A percentile compares a stretch with the other conserved stretches of the same genome.
Conservation (phyloP, 2,888 invertebrate genomes). For the Hydriomena furcata region DNA sequence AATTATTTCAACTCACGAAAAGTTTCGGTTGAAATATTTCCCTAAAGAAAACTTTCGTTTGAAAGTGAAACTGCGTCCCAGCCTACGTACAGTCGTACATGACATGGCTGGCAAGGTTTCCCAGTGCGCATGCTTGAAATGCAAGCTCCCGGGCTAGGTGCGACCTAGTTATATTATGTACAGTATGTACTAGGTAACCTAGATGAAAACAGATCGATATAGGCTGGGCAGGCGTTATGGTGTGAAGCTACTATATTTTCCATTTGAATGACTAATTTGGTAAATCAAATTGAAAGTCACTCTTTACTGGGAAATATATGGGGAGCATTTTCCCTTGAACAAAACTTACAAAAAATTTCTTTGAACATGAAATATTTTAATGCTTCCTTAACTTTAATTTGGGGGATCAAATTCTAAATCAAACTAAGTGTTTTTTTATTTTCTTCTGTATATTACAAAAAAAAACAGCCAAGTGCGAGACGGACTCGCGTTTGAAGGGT, state of each 20-base stretch:
- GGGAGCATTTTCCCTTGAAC: too few relatives aligned
- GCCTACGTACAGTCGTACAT: neutral
- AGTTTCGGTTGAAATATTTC: neutral
- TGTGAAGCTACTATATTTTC: neutral
- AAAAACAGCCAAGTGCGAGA: too few relatives aligned
- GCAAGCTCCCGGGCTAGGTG: conserved; percentile 32
- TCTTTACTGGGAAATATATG: too few relatives aligned
- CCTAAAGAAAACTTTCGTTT: neutral
- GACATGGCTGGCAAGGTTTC: conserved; percentile 7
- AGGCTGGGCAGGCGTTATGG: neutral
- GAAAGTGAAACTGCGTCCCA: conserved; percentile 7
- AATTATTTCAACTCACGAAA: neutral
- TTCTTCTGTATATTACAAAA: too few relatives aligned
- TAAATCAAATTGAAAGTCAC: neutral
- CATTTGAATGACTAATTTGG: neutral
- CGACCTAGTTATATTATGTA: conserved; percentile 29
- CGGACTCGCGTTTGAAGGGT: too few relatives aligned
- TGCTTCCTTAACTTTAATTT: too few relatives aligned
- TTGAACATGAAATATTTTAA: too few relatives aligned
- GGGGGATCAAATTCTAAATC: too few relatives aligned
- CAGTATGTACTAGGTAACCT: conserved; percentile 32
- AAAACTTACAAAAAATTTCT: too few relatives aligned
- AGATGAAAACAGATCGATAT: conserved; percentile 35
- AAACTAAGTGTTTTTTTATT: too few relatives aligned
- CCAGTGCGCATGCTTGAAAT: conserved; percentile 36